Evolutionary conservation across 1,140 invertebrate species (phyloP).

Genomic region (Bombus difficillimus): DNA sequence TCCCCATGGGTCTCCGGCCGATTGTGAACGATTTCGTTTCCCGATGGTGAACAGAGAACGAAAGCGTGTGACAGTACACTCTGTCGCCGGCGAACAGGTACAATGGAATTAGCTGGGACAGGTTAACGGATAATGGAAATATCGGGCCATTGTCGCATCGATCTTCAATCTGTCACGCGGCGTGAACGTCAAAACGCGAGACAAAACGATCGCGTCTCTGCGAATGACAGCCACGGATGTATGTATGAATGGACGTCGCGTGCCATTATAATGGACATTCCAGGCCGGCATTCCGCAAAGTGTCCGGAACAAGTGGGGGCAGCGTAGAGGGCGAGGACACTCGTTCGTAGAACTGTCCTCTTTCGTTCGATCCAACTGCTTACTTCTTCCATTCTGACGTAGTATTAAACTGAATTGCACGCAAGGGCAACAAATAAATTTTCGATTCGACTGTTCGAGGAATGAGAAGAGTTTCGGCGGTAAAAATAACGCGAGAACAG

Average conservation of each 20-base stretch:
- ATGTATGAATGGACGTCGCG: conserved; percentile 48
- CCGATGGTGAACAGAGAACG: neutral
- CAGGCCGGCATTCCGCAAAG: conserved; percentile 17
- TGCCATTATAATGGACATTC: conserved; percentile 29
- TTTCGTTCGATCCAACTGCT: neutral
- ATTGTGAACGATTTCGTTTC: neutral
- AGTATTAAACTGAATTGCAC: neutral
- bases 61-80: neutral
- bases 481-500: too few species aligned
- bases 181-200: conserved; percentile 19
- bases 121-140: conserved; percentile 22
- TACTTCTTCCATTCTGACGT: neutral
- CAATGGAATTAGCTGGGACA: conserved; percentile 2
- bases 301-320: neutral
- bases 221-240: conserved; percentile 31
- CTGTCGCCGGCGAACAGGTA: conserved; percentile 5
- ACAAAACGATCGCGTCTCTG: conserved; percentile 47
- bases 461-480: too few species aligned
- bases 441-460: too few species aligned
- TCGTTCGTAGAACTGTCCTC: neutral
- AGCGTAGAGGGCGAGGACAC: neutral
- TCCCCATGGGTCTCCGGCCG: neutral
- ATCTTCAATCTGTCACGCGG: conserved; percentile 20
- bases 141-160: conserved; percentile 37
- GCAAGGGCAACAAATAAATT: neutral